Evolutionary conservation across 2,888 invertebrate species (phyloP), one percentile per base, ranked within the genome.

Genomic region (Druceiella hillmani): DNA sequence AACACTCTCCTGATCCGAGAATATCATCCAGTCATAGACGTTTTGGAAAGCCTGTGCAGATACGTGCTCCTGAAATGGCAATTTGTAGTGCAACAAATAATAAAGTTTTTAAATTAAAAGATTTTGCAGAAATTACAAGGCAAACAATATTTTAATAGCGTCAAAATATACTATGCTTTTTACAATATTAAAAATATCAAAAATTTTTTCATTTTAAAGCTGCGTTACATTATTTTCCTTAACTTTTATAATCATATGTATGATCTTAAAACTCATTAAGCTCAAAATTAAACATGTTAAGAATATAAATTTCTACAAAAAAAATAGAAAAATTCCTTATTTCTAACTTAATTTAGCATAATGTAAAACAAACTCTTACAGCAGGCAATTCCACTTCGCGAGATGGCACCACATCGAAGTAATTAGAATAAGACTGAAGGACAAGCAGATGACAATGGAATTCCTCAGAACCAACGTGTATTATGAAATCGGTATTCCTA

Each of bases 1-100:
- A 46, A 74, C 77, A 46, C 81, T 79, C 3, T 81, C 81, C 37
- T 66, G 69, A 4, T 74, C 78, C 14, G 66, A 61, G 40, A 71
- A 75, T 49, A 86, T 76, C 87, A 87, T 87, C 87, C 87, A 88
- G 49, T 85, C 81, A 59, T 87, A 88, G 35, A 86, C 79, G 43
- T 79, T 76, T 32, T 76, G 74, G 54, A 87, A 87, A 1, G 85
- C 76, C 44, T 69, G 63, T 0, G 75, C 62, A 2, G 72, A 66
- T 1, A 78, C 69, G 41, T 57, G 66, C 14, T 59, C 54, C 57
- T 71, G 41, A 28, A 52, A 54, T 13, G 3, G 10, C 9, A 31
- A 5, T 15, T 9, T 6, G 5, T 7, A 11, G 6, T 11, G 6
- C 7, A 7, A 28, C 6, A 28, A 28, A 7, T 28, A 10, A 28